Base-by-base conservation (phyloP, 2,888 invertebrate species). In the Parnassius orleans region DNA sequence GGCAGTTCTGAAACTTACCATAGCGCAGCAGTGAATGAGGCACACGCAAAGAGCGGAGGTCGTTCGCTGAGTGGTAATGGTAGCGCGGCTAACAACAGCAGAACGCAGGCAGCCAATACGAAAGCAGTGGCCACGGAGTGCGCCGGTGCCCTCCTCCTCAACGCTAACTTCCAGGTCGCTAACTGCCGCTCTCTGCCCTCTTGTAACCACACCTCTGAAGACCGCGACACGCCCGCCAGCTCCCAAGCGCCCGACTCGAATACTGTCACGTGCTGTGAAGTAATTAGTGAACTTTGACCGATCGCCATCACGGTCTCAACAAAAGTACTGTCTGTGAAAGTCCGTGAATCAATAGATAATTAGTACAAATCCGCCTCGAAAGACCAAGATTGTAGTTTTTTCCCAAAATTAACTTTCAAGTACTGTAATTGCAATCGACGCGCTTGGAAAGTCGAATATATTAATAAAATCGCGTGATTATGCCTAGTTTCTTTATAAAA, bases 171-270 rank as follows among this genome's bases (percentile, higher is more conserved):
- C 81, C 80, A 83, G 66, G 63, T 54, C 60, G 71, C 80, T 65
- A 73, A 70, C 65, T 70, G 70, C 65, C 69, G 66, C 60, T 61
- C 64, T 50, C 51, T 57, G 51, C 63, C 71, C 56, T 53, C 65
- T 9, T 66, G 70, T 68, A 51, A 60, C 72, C 60, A 66, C 63
- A 53, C 69, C 68, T 46, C 70, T 72, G 61, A 73, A 69, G 71
- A 54, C 55, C 24, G 68, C n/a, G 47, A 10, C 63, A 85, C 73
- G 14, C 73, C 62, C 60, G 70, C 43, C 64, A 87, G 72, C 70
- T 84, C 80, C 90, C 90, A 90, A 0, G 78, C 72, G 14, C 87
- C 85, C 7, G 80, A 69, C 69, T 86, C 86, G 68, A 80, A 82
- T 15, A 84, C 77, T 24, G 79, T 69, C 15, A 52, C 54, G 0